Base-by-base conservation (phyloP, 2,888 invertebrate species). In the Noctua pronuba region DNA sequence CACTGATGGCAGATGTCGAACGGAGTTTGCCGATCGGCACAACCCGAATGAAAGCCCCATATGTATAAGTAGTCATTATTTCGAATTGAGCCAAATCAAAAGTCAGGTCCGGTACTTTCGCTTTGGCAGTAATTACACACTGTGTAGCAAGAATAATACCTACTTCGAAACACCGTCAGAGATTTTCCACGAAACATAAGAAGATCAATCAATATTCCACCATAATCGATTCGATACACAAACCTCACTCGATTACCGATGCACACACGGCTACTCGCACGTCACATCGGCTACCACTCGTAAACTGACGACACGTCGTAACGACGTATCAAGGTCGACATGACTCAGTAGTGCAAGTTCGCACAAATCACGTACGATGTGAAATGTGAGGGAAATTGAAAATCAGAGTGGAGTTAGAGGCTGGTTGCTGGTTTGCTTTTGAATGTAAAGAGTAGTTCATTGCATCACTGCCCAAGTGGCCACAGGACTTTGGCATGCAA, bases 331-430 rank as follows among this genome's bases (percentile, higher is more conserved):
- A 84, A 84, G 84, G 84, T 72, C 71, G 38, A 8, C n/a, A 41
- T 73, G 82, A 78, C 55, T 73, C 70, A 68, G 71, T 21, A 82
- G 58, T 78, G 62, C 38, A 70, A 84, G 66, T 82, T 67, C 8
- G 82, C 18, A 31, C 70, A 84, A 75, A 84, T 73, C 84, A 84
- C 84, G 84, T 82, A 82, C 78, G 21, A 13, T 62, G 18, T 44
- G 64, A 58, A 73, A 31, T 79, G 64, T 64, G 82, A 73, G 46
- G 52, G 73, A 65, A 52, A 83, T 73, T 71, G 24, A 28, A 76
- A 64, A 66, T 64, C 21, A 70, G 58, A 73, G 52, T 68, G 28
- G 28, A 31, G 18, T n/a, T n/a, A 13, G 31, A 8, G 35, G 46
- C 7, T 49, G 6, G 24, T 28, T 10, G 52, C 13, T n/a, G 55